Conservation (phyloP, 2,113 vertebrate species). For the Sebastes fasciatus region DNA sequence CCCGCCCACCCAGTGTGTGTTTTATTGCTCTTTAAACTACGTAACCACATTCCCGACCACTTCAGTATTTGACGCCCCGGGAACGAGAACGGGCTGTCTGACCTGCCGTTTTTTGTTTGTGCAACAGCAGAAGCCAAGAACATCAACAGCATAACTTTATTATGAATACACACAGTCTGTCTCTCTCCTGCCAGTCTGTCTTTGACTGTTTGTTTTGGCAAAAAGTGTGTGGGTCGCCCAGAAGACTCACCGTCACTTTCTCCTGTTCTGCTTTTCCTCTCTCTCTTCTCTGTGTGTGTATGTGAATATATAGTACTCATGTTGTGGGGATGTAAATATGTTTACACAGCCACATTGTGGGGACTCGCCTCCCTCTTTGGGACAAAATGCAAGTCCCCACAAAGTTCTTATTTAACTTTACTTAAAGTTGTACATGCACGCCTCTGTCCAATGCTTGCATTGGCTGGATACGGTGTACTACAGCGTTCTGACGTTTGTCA, state of each 20-base stretch:
- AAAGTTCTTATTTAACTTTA: neutral
- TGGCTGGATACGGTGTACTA: neutral
- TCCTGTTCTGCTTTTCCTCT: neutral
- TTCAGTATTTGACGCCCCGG: too few relatives aligned
- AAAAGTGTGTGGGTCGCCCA: constrained; percentile 10
- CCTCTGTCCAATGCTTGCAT: neutral
- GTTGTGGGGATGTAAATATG: neutral
- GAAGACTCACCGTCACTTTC: neutral
- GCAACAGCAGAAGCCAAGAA: constrained; percentile 15
- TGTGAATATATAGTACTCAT: constrained; percentile 1
- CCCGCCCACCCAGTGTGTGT: too few relatives aligned
- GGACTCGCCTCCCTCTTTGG: neutral
- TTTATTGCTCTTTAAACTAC: too few relatives aligned
- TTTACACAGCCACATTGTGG: neutral
- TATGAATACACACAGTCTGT: constrained; percentile 42
- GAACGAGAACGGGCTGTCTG: too few relatives aligned
- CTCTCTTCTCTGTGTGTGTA: neutral
- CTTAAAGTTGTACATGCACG: neutral
- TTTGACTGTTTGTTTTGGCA: constrained; percentile 33
- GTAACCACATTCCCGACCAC: too few relatives aligned
- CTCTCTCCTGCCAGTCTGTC: neutral
- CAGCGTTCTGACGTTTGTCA: neutral
- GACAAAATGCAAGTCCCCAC: neutral
- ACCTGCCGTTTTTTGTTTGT: constrained; percentile 15
- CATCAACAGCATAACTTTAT: constrained; percentile 23